These are phyloP conservation scores for Drosophila fulvimacula DNA, from an alignment of 2,888 invertebrate species.

Conservation along the genomic window DNA sequence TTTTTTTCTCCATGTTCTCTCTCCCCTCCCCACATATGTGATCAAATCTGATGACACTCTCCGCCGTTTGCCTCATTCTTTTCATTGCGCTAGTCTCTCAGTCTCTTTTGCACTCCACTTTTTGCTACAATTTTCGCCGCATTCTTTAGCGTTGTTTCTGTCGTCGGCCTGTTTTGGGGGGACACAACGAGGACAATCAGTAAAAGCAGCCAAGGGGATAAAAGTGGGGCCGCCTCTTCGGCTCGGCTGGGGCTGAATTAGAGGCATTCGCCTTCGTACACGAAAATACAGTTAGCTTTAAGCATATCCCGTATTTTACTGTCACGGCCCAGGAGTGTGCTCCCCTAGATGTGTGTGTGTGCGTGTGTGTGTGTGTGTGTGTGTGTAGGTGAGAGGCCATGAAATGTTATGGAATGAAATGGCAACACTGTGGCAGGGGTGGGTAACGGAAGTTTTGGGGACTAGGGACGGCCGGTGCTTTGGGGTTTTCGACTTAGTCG, in stretches of 20 bases:
- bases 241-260: conserved; percentile 51
- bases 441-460: not conserved
- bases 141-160: conserved; percentile 39
- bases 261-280: conserved; percentile 69
- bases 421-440: not conserved
- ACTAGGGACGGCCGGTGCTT: conserved; percentile 60
- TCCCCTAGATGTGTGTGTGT: conserved; percentile 7
- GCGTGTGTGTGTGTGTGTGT: conserved; percentile 18
- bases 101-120: not conserved
- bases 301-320: conserved; percentile 79
- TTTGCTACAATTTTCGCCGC: conserved; percentile 19
- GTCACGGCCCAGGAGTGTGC: conserved; percentile 58
- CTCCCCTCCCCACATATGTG: not conserved
- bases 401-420: conserved; percentile 33
- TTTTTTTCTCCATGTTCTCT: too few relatives aligned
- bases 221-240: conserved; percentile 5
- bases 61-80: not conserved
- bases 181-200: conserved; percentile 51
- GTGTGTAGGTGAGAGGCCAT: conserved; percentile 38
- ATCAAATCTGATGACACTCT: conserved; percentile 1
- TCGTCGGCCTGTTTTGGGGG: conserved; percentile 36
- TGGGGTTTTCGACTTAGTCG: conserved; percentile 77
- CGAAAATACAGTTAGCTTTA: conserved; percentile 79
- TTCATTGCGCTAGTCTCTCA: not conserved
- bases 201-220: conserved; percentile 42